Evolutionary conservation across 2,113 vertebrate species (phyloP).

Genomic region (Daubentonia madagascariensis): DNA sequence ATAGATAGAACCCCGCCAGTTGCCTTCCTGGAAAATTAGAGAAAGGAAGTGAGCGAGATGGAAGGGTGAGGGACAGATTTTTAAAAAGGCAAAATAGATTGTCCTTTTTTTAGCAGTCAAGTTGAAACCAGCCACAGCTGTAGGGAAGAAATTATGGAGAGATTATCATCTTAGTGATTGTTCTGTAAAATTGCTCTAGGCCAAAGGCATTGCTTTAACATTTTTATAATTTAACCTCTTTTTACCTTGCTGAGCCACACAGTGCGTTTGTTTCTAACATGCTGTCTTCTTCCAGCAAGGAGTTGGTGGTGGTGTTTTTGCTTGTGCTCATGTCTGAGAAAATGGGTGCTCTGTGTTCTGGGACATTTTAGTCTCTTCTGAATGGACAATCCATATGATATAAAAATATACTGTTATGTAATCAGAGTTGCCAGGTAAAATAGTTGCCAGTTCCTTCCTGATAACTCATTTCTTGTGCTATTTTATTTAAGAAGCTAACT

Average conservation of each 20-base stretch:
- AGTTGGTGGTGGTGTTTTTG: not conserved
- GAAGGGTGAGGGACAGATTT: not conserved
- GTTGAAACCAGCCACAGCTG: not conserved
- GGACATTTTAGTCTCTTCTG: not conserved
- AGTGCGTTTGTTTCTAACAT: not conserved
- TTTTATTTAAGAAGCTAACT: not conserved
- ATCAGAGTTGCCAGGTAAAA: not conserved
- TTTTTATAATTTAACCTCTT: conserved; percentile 23
- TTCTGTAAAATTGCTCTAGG: not conserved
- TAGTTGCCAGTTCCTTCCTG: not conserved
- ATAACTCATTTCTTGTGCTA: not conserved
- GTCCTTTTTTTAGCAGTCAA: not conserved
- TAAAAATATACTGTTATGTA: not conserved
- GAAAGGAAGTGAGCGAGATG: not conserved
- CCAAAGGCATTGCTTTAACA: not conserved
- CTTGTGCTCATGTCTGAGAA: not conserved
- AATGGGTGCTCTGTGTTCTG: not conserved
- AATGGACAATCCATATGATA: not conserved
- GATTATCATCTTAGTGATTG: not conserved
- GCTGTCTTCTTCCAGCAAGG: not conserved
- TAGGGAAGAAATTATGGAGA: not conserved
- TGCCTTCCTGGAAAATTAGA: not conserved
- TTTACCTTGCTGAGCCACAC: not conserved
- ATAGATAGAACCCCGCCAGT: not conserved
- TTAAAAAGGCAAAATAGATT: conserved; percentile 9